phyloP scores from a whole-genome alignment of 2,113 vertebrate genomes.

The Centropus unirufus region DNA sequence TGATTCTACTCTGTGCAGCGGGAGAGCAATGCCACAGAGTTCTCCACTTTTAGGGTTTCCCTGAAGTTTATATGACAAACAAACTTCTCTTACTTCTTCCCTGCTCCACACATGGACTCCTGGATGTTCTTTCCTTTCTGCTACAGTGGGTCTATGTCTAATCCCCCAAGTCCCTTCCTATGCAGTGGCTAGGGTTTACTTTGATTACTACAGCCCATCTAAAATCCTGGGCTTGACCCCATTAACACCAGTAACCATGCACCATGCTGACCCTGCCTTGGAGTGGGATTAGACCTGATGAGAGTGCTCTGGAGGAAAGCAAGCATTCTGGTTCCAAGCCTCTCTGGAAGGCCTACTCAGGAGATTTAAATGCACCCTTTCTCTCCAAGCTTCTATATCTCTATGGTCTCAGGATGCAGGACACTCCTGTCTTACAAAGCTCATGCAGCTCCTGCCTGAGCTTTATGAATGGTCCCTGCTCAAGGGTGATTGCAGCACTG shows the following conservation, averaged over 20 bases:
- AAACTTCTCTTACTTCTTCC: background rate
- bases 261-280: background rate
- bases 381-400: background rate
- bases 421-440: background rate
- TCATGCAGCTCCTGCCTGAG: background rate
- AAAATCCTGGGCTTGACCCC: background rate
- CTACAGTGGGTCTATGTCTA: background rate
- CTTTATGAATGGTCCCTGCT: accelerated
- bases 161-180: background rate
- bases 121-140: background rate
- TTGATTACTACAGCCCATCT: background rate
- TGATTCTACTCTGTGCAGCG: no score
- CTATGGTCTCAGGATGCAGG: background rate
- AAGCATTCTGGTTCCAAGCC: background rate
- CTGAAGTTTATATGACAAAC: background rate
- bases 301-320: background rate
- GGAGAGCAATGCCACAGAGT: background rate
- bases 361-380: background rate
- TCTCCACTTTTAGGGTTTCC: no score
- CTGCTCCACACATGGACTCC: background rate
- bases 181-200: background rate
- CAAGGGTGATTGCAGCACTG: background rate
- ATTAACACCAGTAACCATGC: background rate
- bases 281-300: background rate
- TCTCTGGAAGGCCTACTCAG: background rate